Base-by-base conservation (phyloP, 2,797 vertebrate genomes). In the Microctenopoma lineatum region DNA sequence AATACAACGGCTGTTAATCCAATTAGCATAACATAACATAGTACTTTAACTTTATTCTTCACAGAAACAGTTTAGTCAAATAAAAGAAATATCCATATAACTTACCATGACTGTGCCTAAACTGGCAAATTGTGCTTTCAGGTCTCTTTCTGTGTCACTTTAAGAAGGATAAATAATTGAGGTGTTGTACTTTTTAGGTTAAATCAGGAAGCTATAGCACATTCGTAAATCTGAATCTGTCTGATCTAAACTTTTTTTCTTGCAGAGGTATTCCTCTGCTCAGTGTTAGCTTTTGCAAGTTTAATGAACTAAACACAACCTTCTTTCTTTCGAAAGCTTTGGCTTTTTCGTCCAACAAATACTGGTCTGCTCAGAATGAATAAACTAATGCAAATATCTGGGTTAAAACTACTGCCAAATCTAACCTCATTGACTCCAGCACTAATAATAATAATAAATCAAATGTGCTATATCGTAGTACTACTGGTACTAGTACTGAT, bases 21-120 rank as follows among this genome's bases (percentile, higher is more conserved):
- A 48, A 53, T 79, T 71, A 83, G 70, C 75, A 58, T 44, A 71
- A 61, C 46, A 32, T 32, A 83, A 73, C 47, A 58, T 4, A 13
- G 26, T 2, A 45, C 48, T n/a, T 51, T 15, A 18, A 21, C 7
- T 32, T 59, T 10, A 29, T 38, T 54, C 26, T 53, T 50, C 48
- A 66, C 46, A 58, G 54, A 44, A 12, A 4, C 5, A 55, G 5
- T 5, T 42, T 3, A 59, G 38, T 36, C 3, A 61, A 46, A 14
- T 8, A 14, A 1, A 18, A 29, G 5, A 42, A 25, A 10, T 5
- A 46, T 18, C 53, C 2, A 39, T 14, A 1, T 0, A 41, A 34
- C 26, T 50, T 39, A 25, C 7, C 29, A 2, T 72, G 32, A 44
- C 14, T 32, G 29, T 32, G 29, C 21, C 21, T 21, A 21, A 21